These are phyloP conservation scores for Acomys russatus DNA, from an alignment of 2,797 vertebrate genomes.

Conservation along the genomic window DNA sequence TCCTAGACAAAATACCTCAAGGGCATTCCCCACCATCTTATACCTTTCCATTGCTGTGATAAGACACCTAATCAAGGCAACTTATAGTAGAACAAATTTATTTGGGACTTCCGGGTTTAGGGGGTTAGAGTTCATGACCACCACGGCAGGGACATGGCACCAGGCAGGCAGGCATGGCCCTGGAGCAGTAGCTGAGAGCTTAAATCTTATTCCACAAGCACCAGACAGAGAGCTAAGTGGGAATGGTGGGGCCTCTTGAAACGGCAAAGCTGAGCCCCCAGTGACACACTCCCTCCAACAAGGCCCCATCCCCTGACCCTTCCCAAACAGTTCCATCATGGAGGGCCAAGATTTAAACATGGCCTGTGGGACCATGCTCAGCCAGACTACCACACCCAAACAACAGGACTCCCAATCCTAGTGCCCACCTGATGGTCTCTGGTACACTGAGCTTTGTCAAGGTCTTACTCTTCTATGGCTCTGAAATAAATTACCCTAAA, in stretches of 20 bases:
- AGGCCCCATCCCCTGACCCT: neutral
- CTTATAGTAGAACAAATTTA: neutral
- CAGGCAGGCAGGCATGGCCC: neutral
- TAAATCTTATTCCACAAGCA: neutral
- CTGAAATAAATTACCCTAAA: slow-evolving; percentile 29
- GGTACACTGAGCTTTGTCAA: slow-evolving; percentile 10
- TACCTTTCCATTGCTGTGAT: neutral
- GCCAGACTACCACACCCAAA: neutral
- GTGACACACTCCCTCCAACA: neutral
- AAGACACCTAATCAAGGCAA: neutral
- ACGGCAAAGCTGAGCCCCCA: neutral
- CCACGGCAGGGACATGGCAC: neutral
- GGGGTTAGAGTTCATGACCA: neutral
- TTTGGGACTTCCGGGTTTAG: neutral
- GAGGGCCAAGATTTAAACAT: neutral
- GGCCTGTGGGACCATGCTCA: neutral
- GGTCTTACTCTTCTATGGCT: neutral
- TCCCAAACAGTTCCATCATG: neutral
- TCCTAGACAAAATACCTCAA: neutral
- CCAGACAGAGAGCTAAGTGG: neutral
- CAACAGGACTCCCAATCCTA: neutral
- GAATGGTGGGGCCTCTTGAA: neutral
- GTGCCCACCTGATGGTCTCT: neutral
- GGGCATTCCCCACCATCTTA: neutral
- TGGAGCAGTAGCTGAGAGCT: neutral